Evolutionary conservation across 2,113 vertebrate genomes (phyloP).

Genomic region (Sebastes fasciatus): DNA sequence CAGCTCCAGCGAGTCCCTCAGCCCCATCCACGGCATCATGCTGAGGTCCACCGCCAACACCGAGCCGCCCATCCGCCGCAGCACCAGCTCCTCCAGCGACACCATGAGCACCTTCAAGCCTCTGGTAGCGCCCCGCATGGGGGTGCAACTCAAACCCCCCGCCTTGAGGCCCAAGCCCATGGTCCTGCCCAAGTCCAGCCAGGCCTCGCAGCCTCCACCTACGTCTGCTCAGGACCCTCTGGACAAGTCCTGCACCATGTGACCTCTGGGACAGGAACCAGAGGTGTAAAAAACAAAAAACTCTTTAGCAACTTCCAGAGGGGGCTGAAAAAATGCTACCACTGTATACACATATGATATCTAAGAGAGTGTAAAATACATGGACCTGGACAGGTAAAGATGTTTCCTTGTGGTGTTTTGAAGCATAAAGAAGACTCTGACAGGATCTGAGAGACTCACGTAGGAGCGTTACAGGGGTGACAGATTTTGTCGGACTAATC

Average conservation of each 20-base stretch:
- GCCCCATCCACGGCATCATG: slow-evolving; percentile 88
- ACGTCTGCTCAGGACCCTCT: slow-evolving; percentile 89
- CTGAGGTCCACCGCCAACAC: slow-evolving; percentile 82
- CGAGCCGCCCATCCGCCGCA: slow-evolving; percentile 91
- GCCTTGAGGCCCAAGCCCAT: slow-evolving; percentile 95
- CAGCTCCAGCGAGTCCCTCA: slow-evolving; percentile 89
- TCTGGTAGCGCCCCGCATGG: slow-evolving; percentile 93
- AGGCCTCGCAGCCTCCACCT: slow-evolving; percentile 85
- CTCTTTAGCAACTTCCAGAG: background rate
- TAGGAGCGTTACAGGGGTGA: slow-evolving; percentile 21
- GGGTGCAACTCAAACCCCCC: slow-evolving; percentile 95
- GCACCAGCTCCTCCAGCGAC: slow-evolving; percentile 94
- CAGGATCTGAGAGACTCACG: slow-evolving; percentile 15
- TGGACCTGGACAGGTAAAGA: slow-evolving; percentile 8
- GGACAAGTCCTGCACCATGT: slow-evolving; percentile 99
- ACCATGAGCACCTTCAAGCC: slow-evolving; percentile 98
- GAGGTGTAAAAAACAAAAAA: slow-evolving; percentile 17
- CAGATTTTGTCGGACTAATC: slow-evolving; percentile 9
- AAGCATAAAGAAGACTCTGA: slow-evolving; percentile 56
- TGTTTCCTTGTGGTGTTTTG: slow-evolving; percentile 79
- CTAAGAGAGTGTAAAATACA: slow-evolving; percentile 43
- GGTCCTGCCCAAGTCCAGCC: slow-evolving; percentile 92
- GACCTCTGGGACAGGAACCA: slow-evolving; percentile 48
- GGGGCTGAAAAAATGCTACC: slow-evolving; percentile 22
- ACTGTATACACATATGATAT: slow-evolving; percentile 28